Base-by-base conservation (phyloP, 1,140 invertebrate genomes). In the Telenomus remus region DNA sequence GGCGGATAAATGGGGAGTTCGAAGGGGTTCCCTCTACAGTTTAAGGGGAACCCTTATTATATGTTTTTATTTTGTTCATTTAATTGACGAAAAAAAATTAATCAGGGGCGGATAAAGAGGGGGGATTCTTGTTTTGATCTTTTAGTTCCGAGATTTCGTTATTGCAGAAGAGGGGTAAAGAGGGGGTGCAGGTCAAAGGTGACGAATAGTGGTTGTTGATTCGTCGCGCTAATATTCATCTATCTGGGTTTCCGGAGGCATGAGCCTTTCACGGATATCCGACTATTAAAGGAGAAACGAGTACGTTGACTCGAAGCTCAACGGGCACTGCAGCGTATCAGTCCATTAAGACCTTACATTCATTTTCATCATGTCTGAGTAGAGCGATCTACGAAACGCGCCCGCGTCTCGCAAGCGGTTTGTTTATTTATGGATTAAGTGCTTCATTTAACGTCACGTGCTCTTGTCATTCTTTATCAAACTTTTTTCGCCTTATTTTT, bases 231-330 rank as follows among this genome's bases (percentile, higher is more conserved):
- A 68, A 75, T 64, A 69, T 64, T 64, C 72, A 50, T 69, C 65
- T 60, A 65, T 65, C 73, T 76, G 72, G 44, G 61, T 71, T 76
- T 71, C 49, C 60, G 65, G 48, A 65, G 73, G 72, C 56, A 68
- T 51, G 63, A 64, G 47, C 73, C 73, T 70, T 71, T 71, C 73
- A 70, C 73, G 73, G 73, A 76, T 76, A 76, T 76, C 73, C 73
- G 73, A 76, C 73, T 76, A 61, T 76, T 76, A 66, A 70, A 76
- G 73, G 73, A 76, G 72, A 70, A 76, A 76, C 65, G 72, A 76
- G 74, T 76, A 76, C 73, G 61, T 76, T 76, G 66, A 76, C 73
- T 70, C 73, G 61, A 71, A 61, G 73, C 73, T 61, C 64, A 57
- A 68, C 65, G 47, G 48, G 72, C 47, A 60, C 73, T 59, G 39